A percentile compares a stretch with the other conserved stretches of the same genome.
Evolutionary conservation across 35 echinoderm and acorn worm genomes (phyloP).

Genomic region (Acanthaster planci): DNA sequence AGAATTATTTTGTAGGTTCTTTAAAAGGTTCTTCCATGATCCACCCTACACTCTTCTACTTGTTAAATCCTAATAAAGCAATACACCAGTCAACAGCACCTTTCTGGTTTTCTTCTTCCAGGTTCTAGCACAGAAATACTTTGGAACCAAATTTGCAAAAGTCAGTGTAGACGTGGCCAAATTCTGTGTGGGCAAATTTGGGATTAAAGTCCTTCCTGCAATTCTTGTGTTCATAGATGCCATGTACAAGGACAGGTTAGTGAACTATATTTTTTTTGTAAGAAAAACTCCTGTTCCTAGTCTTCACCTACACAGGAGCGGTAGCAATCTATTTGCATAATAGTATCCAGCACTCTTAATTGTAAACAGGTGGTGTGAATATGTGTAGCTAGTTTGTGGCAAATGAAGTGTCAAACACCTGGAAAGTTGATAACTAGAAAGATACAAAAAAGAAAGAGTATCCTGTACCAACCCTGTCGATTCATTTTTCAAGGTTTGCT

Average conservation of each 20-base stretch:
- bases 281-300: neutral
- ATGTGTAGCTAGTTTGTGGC: no score
- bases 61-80: no score
- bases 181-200: slow-evolving; percentile 79
- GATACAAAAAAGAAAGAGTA: no score
- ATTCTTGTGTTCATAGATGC: slow-evolving; percentile 85
- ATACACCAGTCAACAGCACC: neutral
- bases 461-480: no score
- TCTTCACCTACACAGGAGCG: neutral
- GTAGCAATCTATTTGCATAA: neutral
- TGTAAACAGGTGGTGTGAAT: no score
- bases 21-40: no score
- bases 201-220: slow-evolving; percentile 85
- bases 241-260: slow-evolving; percentile 80
- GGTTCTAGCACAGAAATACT: slow-evolving; percentile 86
- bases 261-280: neutral
- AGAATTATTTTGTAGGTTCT: no score
- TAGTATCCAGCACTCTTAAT: no score
- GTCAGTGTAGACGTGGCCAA: slow-evolving; percentile 72
- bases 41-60: no score
- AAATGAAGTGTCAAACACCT: no score
- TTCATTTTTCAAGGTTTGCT: no score
- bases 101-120: slow-evolving; percentile 28
- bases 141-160: slow-evolving; percentile 79
- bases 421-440: no score